These are phyloP conservation scores for Cygnus buccinator DNA, from an alignment of 2,113 vertebrate species.

Conservation along the genomic window DNA sequence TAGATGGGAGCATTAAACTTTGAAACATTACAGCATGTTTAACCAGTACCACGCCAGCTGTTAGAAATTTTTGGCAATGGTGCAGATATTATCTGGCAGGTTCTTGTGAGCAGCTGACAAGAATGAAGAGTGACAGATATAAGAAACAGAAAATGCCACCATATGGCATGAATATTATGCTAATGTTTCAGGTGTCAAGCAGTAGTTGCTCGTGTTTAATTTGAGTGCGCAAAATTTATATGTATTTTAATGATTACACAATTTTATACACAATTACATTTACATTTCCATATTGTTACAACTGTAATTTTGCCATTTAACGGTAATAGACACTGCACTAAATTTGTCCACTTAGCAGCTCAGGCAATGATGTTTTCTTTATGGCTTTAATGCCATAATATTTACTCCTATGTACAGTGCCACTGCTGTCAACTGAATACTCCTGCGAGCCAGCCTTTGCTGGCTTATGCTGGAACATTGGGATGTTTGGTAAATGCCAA, in stretches of 20 bases:
- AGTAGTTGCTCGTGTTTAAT: slow-evolving; percentile 45
- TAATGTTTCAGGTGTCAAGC: slow-evolving; percentile 66
- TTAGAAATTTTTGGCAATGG: slow-evolving; percentile 55
- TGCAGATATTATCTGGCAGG: slow-evolving; percentile 63
- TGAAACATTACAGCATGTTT: slow-evolving; percentile 40
- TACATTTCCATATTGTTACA: slow-evolving; percentile 48
- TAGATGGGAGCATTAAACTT: slow-evolving; percentile 35
- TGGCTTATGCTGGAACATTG: rapidly evolving
- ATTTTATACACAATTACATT: slow-evolving; percentile 62
- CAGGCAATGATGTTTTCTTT: not conserved
- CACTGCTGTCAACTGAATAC: not conserved
- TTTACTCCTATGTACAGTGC: not conserved
- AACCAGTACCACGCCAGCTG: slow-evolving; percentile 63
- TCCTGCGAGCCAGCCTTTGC: rapidly evolving
- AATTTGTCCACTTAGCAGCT: slow-evolving; percentile 23
- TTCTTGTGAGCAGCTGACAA: slow-evolving; percentile 54
- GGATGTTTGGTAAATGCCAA: not conserved
- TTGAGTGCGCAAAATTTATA: slow-evolving; percentile 50
- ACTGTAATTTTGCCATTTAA: slow-evolving; percentile 40
- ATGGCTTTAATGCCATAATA: not conserved
- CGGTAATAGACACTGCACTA: not conserved
- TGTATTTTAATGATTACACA: slow-evolving; percentile 53
- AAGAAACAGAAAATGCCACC: slow-evolving; percentile 66
- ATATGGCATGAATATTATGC: slow-evolving; percentile 66
- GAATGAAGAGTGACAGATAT: slow-evolving; percentile 67